Evolutionary conservation across 1,140 invertebrate species (phyloP).

Genomic region (Zaprionus gabonicus): DNA sequence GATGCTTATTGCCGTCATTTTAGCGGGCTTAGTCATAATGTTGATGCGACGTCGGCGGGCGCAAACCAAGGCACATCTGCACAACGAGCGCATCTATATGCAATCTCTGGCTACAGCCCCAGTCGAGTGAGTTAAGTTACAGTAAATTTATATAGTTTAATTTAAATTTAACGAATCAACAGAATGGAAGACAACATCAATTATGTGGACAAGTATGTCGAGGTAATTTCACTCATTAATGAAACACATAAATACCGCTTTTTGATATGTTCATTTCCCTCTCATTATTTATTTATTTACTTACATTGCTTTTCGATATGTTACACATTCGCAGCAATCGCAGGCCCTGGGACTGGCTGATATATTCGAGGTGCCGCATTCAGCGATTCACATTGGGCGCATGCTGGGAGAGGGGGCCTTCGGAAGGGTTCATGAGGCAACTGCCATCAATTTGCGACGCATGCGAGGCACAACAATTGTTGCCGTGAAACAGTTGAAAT

Average conservation of each 20-base stretch:
- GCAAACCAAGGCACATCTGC: conserved; percentile 45
- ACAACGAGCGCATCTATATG: conserved; percentile 68
- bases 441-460: conserved; percentile 85
- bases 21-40: conserved; percentile 46
- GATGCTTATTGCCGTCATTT: conserved; percentile 53
- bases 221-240: conserved; percentile 45
- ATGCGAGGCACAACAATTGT: conserved; percentile 86
- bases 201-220: conserved; percentile 78
- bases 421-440: conserved; percentile 89
- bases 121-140: conserved; percentile 51
- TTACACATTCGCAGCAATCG: conserved; percentile 52
- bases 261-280: no score
- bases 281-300: neutral
- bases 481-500: conserved; percentile 90
- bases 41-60: conserved; percentile 42
- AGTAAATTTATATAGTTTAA: neutral
- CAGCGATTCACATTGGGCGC: conserved; percentile 80
- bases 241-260: no score
- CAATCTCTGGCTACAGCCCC: conserved; percentile 57
- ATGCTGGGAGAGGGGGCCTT: conserved; percentile 91
- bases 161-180: neutral
- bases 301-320: neutral
- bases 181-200: conserved; percentile 82
- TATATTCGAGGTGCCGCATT: conserved; percentile 75
- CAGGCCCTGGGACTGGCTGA: conserved; percentile 71